Conservation (phyloP, 2,113 vertebrate genomes). For the Embiotoca jacksoni region DNA sequence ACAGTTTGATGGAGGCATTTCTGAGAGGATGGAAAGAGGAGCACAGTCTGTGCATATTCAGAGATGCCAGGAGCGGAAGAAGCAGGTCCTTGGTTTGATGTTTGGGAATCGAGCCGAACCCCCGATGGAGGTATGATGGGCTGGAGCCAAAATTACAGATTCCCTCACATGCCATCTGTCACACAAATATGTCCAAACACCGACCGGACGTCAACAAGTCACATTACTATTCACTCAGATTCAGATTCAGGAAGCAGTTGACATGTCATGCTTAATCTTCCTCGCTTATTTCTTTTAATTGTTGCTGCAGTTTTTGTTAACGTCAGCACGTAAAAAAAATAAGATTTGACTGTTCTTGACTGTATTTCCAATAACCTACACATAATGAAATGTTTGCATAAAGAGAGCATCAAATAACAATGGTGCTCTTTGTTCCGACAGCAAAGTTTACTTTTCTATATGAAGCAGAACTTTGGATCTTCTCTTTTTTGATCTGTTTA, state of each 20-base stretch:
- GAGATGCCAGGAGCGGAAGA: slow-evolving; percentile 29
- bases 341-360: not conserved
- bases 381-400: too few relatives aligned
- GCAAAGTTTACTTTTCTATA: too few relatives aligned
- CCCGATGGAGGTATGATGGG: slow-evolving; percentile 20
- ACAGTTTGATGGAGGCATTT: slow-evolving; percentile 9
- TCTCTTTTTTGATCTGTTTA: too few relatives aligned
- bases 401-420: too few relatives aligned
- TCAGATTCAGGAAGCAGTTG: not conserved
- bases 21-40: slow-evolving; percentile 17
- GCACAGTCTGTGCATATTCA: not conserved
- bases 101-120: slow-evolving; percentile 42
- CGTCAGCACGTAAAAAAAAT: too few relatives aligned
- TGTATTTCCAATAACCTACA: too few relatives aligned
- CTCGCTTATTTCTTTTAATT: not conserved
- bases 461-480: too few relatives aligned
- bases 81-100: slow-evolving; percentile 13
- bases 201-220: slow-evolving; percentile 9
- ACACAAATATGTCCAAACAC: slow-evolving; percentile 20
- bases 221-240: not conserved
- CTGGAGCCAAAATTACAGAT: slow-evolving; percentile 48
- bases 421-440: too few relatives aligned
- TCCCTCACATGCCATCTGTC: slow-evolving; percentile 57
- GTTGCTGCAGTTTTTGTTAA: too few relatives aligned
- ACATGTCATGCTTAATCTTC: not conserved